phyloP scores from a whole-genome alignment of 2,797 vertebrate genomes.

The Ceryle rudis region DNA sequence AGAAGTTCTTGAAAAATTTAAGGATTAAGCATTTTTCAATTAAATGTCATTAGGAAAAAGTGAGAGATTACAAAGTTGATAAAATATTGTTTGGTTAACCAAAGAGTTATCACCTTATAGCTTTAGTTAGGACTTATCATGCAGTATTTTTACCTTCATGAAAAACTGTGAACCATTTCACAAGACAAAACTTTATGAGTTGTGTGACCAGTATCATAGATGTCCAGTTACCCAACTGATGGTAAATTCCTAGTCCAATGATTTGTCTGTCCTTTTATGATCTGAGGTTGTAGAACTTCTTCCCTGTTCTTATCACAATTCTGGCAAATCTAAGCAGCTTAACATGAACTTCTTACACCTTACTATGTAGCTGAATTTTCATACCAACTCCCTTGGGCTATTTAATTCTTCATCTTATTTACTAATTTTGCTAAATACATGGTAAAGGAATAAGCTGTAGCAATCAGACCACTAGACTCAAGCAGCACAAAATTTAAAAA shows the following conservation, averaged over 20 bases:
- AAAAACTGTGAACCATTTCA: background rate
- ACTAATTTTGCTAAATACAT: background rate
- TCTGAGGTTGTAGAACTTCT: background rate
- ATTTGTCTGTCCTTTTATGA: background rate
- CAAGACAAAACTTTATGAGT: background rate
- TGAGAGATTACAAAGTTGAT: background rate
- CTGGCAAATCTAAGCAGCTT: background rate
- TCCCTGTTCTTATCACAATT: background rate
- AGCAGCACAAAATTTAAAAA: background rate
- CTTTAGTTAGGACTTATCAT: background rate
- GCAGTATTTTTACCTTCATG: background rate
- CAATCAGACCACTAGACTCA: background rate
- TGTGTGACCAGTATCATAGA: background rate
- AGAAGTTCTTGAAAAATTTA: background rate
- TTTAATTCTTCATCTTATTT: background rate
- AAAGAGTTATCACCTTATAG: background rate
- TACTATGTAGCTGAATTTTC: background rate
- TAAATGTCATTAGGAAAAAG: background rate
- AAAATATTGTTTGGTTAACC: background rate
- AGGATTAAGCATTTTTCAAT: background rate
- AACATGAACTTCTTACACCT: background rate
- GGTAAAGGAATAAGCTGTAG: background rate
- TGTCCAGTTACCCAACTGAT: background rate
- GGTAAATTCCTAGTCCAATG: background rate
- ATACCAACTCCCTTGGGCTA: background rate